A percentile compares a stretch with the other conserved stretches of the same genome.
These are phyloP conservation scores for Sitobion miscanthi DNA, from an alignment of 1,140 invertebrate species.

Conservation along the genomic window DNA sequence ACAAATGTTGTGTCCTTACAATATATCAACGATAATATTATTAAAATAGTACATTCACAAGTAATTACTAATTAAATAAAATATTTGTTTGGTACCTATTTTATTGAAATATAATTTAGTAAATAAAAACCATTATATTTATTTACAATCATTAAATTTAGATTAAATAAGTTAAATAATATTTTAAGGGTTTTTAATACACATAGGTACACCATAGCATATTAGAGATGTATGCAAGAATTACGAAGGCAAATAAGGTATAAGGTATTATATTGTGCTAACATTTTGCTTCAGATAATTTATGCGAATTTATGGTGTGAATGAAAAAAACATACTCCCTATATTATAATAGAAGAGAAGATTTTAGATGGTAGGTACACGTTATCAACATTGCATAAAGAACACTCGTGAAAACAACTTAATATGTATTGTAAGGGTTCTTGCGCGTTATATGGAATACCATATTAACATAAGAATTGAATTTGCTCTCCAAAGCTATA, in stretches of 20 bases:
- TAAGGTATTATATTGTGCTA: background rate
- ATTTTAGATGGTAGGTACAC: background rate
- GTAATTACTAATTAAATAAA: background rate
- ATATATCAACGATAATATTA: background rate
- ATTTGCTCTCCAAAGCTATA: background rate
- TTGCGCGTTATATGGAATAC: background rate
- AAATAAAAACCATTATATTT: background rate
- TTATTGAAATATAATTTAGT: background rate
- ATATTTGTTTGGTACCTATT: background rate
- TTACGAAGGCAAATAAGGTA: background rate
- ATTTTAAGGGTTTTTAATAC: background rate
- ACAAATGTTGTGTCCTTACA: background rate
- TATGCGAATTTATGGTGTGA: background rate
- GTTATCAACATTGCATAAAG: background rate
- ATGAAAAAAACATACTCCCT: background rate
- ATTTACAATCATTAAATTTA: background rate
- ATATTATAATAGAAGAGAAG: background rate
- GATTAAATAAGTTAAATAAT: background rate
- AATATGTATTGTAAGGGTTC: conserved; percentile 16
- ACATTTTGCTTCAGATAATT: background rate
- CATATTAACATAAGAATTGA: conserved; percentile 38
- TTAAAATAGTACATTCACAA: background rate
- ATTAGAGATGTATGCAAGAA: background rate
- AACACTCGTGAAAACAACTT: conserved; percentile 20
- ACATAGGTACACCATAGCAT: background rate